Evolutionary conservation across 2,113 vertebrate genomes (phyloP).

Genomic region (Romanogobio albipinnatus): DNA sequence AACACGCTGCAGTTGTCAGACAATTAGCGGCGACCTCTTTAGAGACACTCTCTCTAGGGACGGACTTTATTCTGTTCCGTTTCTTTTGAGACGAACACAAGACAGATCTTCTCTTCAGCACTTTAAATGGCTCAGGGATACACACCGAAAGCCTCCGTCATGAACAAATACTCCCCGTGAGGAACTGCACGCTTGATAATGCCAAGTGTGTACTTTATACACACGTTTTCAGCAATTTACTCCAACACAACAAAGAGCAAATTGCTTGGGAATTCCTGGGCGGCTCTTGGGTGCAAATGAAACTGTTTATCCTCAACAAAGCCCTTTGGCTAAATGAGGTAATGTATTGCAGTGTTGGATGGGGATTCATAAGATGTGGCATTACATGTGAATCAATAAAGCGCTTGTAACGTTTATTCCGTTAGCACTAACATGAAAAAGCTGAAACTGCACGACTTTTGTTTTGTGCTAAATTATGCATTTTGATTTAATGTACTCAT

Average conservation of each 20-base stretch:
- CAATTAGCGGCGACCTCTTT: conserved; percentile 58
- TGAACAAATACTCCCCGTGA: conserved; percentile 60
- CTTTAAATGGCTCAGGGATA: conserved; percentile 32
- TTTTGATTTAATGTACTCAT: neutral
- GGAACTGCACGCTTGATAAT: conserved; percentile 54
- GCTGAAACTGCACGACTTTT: neutral
- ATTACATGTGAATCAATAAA: conserved; percentile 3
- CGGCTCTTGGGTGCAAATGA: conserved; percentile 48
- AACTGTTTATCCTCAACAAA: conserved; percentile 48
- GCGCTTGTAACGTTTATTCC: neutral
- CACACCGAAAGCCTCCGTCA: conserved; percentile 42
- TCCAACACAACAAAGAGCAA: conserved; percentile 26
- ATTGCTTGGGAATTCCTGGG: conserved; percentile 45
- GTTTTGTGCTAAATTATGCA: neutral
- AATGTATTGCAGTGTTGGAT: conserved; percentile 8
- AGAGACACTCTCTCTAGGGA: conserved; percentile 61
- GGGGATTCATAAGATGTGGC: neutral
- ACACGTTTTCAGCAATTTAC: neutral
- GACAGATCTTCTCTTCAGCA: neutral
- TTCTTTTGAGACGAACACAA: neutral
- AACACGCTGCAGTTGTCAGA: conserved; percentile 67
- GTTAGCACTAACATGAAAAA: neutral
- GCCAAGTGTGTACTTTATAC: conserved; percentile 37
- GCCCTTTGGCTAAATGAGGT: conserved; percentile 23
- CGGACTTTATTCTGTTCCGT: conserved; percentile 25